Evolutionary conservation across 2,797 vertebrate species (phyloP).

Genomic region (Basileuterus tristriatus): DNA sequence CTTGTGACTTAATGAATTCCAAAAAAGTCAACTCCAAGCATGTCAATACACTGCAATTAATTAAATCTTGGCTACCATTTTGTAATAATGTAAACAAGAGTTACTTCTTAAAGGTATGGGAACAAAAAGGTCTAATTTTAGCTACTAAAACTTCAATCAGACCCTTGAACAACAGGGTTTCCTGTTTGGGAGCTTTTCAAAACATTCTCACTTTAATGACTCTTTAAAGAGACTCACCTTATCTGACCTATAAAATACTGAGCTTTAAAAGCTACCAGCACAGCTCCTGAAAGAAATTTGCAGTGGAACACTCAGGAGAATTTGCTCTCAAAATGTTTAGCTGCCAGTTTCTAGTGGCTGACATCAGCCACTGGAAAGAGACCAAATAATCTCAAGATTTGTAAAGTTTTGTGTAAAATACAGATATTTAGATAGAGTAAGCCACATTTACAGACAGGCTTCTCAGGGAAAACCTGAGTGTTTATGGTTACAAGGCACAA

Average conservation of each 20-base stretch:
- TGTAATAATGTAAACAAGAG: not conserved
- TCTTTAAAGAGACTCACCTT: constrained; percentile 44
- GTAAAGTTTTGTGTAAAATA: not conserved
- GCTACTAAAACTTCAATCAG: constrained; percentile 47
- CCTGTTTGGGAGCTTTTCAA: constrained; percentile 64
- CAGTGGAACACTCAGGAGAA: not conserved
- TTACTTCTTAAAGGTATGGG: not conserved
- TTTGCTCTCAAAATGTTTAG: not conserved
- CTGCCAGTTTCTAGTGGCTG: not conserved
- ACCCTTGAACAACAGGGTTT: constrained; percentile 46
- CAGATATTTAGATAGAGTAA: not conserved
- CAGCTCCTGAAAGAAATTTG: not conserved
- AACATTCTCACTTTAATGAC: constrained; percentile 51
- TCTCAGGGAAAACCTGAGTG: not conserved
- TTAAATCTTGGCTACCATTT: not conserved
- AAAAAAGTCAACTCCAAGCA: not conserved
- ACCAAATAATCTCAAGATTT: not conserved
- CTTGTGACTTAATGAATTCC: not conserved
- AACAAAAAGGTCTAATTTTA: constrained; percentile 35
- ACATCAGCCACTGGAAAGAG: not conserved
- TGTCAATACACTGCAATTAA: not conserved
- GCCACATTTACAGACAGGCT: not conserved
- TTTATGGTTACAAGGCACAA: not conserved
- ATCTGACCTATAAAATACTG: not conserved
- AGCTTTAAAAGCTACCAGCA: not conserved